Base-by-base conservation (phyloP, 2,113 vertebrate genomes). In the Dromiciops gliroides region DNA sequence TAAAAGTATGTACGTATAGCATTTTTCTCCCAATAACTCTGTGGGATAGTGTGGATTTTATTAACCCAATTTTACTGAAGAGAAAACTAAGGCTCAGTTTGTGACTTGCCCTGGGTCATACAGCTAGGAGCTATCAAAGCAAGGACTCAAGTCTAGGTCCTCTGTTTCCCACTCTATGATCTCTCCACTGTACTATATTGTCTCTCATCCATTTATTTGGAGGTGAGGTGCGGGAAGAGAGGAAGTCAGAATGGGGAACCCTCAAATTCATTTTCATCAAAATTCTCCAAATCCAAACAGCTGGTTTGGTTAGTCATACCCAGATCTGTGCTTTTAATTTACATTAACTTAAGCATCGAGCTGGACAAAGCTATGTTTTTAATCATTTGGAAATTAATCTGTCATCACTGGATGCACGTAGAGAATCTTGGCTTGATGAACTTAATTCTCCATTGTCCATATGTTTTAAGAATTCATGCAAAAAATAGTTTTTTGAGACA, bases 221-320 rank as follows among this genome's bases (percentile, higher is more conserved):
- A 89, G 89, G 26, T 0, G 48, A 89, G 47, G 89, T 49, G 89
- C 11, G 23, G 48, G 89, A 83, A 11, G 28, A 67, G 56, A 56
- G 53, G 60, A 83, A 44, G n/a, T 83, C 67, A 83, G 19, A 83
- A 44, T 44, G 26, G 37, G 48, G 67, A 89, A 26, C 49, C 23
- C 91, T 95, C 48, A 19, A 56, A 53, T 60, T 52, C 75, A 49
- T 91, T 97, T 92, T 91, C 89, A 93, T 93, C 91, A 51, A 44
- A 14, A 1, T 3, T 16, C 22, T 90, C 50, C 51, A 16, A 90
- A 56, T 19, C 92, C 50, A 8, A 31, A 25, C 75, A 93, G 93
- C 94, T 90, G 92, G 52, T 2, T 2, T 0, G n/a, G 89, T 22
- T 95, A 88, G 16, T 48, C 22, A 50, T 91, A n/a, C 95, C 89